A percentile compares a stretch with the other conserved stretches of the same genome.
phyloP scores from a whole-genome alignment of 2,888 invertebrate genomes.

The Leptopilina myrica region DNA sequence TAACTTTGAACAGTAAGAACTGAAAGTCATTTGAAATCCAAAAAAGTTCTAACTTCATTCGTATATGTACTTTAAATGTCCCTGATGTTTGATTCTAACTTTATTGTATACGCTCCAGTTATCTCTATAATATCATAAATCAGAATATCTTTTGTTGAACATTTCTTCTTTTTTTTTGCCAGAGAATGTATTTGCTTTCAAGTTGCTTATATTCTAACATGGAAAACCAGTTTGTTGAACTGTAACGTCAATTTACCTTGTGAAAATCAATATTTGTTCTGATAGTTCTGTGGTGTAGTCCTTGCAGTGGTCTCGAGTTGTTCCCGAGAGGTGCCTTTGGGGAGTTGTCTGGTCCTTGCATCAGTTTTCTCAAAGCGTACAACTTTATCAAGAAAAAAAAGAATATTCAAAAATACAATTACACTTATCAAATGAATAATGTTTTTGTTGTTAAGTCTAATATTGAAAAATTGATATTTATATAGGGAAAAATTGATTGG shows the following conservation, averaged over 20 bases:
- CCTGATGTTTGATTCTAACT: neutral
- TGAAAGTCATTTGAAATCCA: no score
- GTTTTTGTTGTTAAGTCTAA: neutral
- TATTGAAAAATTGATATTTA: no score
- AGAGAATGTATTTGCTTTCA: neutral
- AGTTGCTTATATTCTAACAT: neutral
- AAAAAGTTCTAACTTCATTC: neutral
- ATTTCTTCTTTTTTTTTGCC: neutral
- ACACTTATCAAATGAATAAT: neutral
- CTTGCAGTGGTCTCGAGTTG: conserved; percentile 96
- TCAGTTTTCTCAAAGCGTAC: conserved; percentile 90
- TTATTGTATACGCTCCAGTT: neutral
- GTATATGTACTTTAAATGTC: neutral
- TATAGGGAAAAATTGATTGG: no score
- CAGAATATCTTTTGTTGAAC: neutral
- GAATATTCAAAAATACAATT: conserved; percentile 7
- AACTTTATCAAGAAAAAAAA: conserved; percentile 79
- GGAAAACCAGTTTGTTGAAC: conserved; percentile 39
- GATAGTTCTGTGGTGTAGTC: conserved; percentile 93
- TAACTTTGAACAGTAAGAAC: no score
- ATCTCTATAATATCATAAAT: neutral
- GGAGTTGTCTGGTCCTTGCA: conserved; percentile 91
- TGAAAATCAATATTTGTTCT: conserved; percentile 98
- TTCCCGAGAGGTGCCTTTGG: conserved; percentile 95
- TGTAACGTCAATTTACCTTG: conserved; percentile 76